phyloP scores from a whole-genome alignment of 2,113 vertebrate species.

The Pitta sordida region DNA sequence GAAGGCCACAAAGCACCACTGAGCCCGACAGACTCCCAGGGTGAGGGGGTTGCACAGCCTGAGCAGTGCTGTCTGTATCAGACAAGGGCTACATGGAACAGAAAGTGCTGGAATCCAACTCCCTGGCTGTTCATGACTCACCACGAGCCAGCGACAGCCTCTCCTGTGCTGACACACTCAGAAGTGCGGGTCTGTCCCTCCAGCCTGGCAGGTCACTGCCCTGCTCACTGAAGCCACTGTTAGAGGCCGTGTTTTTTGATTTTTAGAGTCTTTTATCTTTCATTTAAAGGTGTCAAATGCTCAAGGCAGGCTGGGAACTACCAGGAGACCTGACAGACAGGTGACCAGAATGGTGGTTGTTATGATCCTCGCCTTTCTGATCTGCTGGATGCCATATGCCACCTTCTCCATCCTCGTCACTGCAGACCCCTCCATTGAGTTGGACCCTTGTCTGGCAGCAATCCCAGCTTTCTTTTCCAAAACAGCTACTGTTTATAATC shows the following conservation, averaged over 20 bases:
- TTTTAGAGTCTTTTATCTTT: not conserved
- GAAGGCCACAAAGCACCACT: not conserved
- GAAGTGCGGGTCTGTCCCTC: not conserved
- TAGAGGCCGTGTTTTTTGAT: not conserved
- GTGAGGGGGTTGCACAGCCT: not conserved
- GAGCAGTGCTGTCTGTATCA: not conserved
- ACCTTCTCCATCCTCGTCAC: slow-evolving; percentile 83
- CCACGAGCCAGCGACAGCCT: not conserved
- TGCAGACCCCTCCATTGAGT: slow-evolving; percentile 73
- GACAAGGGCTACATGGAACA: not conserved
- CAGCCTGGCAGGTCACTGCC: not conserved
- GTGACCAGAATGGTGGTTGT: slow-evolving; percentile 88
- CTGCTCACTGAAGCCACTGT: not conserved
- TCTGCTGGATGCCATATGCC: slow-evolving; percentile 87
- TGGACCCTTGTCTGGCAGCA: slow-evolving; percentile 82
- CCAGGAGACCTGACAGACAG: slow-evolving; percentile 82
- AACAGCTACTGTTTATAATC: slow-evolving; percentile 88
- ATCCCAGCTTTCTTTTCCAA: slow-evolving; percentile 89
- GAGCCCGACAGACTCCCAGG: too few relatives aligned
- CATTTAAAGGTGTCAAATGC: slow-evolving; percentile 76
- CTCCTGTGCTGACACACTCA: not conserved
- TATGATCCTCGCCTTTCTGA: slow-evolving; percentile 87
- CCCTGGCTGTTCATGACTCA: not conserved
- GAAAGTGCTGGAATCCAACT: not conserved
- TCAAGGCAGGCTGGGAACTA: slow-evolving; percentile 74